phyloP scores from a whole-genome alignment of 35 echinoderm and acorn worm genomes.

The Apostichopus japonicus region DNA sequence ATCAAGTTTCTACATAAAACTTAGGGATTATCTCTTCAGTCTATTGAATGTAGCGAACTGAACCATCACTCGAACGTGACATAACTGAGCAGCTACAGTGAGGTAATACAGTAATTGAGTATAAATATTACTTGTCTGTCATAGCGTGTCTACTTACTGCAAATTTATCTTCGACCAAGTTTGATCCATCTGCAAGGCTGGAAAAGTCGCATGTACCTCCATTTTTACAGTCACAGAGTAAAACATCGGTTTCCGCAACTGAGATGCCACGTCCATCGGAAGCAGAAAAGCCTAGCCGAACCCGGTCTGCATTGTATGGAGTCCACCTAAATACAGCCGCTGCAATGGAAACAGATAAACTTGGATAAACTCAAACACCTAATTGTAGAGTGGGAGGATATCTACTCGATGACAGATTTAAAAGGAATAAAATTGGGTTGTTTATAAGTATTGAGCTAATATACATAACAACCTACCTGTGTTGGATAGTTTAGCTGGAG shows the following conservation, averaged over 20 bases:
- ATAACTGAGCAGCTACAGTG: no score
- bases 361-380: not conserved
- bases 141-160: constrained; percentile 55
- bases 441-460: no score
- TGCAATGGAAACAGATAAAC: constrained; percentile 26
- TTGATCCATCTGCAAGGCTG: constrained; percentile 45
- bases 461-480: not conserved
- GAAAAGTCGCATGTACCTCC: constrained; percentile 74
- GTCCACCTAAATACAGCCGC: constrained; percentile 80
- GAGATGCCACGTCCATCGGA: constrained; percentile 62
- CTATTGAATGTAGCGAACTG: no score
- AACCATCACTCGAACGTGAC: no score
- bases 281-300: constrained; percentile 66
- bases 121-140: no score
- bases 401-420: no score
- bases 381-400: no score
- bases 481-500: constrained; percentile 1
- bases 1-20: no score
- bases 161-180: constrained; percentile 72
- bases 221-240: constrained; percentile 81
- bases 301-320: constrained; percentile 54
- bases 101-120: no score
- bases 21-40: no score
- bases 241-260: constrained; percentile 55
- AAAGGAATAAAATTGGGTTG: no score